phyloP scores from a whole-genome alignment of 2,113 vertebrate genomes.

The Myotis lucifugus region DNA sequence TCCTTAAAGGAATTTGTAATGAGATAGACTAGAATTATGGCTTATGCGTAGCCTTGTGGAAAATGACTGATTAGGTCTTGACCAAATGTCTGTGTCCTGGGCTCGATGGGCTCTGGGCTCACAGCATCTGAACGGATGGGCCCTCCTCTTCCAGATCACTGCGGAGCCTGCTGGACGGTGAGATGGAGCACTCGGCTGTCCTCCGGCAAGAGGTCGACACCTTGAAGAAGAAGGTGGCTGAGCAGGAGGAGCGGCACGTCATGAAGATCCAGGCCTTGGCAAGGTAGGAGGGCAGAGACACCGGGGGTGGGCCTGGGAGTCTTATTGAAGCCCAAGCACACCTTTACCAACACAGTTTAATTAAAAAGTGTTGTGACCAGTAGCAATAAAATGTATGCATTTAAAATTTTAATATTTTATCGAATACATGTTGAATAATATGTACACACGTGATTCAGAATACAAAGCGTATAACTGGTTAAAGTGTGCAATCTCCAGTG shows the following conservation, averaged over 20 bases:
- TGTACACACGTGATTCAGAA: neutral
- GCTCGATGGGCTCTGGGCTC: neutral
- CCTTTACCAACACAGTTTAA: neutral
- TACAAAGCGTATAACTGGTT: neutral
- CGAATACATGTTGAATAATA: neutral
- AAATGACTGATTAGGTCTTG: neutral
- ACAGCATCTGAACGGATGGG: conserved; percentile 15
- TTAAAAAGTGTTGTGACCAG: neutral
- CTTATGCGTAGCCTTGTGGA: neutral
- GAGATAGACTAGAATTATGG: neutral
- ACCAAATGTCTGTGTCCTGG: neutral
- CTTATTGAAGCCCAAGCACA: neutral
- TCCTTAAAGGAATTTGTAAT: neutral
- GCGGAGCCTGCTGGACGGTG: conserved; percentile 93
- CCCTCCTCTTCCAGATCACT: conserved; percentile 89
- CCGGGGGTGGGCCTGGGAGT: rapidly evolving
- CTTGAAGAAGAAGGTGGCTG: conserved; percentile 90
- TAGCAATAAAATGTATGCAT: neutral
- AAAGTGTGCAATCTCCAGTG: neutral
- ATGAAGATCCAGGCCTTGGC: conserved; percentile 93
- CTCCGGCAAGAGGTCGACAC: conserved; percentile 93
- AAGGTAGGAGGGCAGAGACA: conserved; percentile 83
- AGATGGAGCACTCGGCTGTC: conserved; percentile 97
- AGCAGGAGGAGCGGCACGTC: conserved; percentile 93
- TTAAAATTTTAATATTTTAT: conserved; percentile 4